These are phyloP conservation scores for Yponomeuta malinellus DNA, from an alignment of 2,888 invertebrate genomes.

Conservation along the genomic window DNA sequence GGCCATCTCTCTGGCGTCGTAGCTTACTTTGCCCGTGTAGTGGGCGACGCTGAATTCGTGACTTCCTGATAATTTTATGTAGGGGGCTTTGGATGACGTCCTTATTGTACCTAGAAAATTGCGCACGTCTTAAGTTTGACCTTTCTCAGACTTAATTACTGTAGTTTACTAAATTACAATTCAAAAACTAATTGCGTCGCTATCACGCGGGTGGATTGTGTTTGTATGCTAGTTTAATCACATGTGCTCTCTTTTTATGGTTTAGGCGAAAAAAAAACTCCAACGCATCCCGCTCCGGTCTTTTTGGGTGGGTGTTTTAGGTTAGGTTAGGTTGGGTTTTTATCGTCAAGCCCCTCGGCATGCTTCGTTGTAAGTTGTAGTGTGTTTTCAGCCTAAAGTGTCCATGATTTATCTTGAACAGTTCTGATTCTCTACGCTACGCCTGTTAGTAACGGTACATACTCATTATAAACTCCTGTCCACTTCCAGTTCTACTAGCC, in stretches of 20 bases:
- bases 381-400: too few species aligned
- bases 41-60: conserved; percentile 91
- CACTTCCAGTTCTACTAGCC: conserved; percentile 84
- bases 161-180: not conserved
- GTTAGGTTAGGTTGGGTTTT: too few species aligned
- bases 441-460: conserved; percentile 29
- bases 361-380: not conserved
- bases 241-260: too few species aligned
- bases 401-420: too few species aligned
- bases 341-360: too few species aligned
- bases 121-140: not conserved
- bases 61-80: conserved; percentile 73
- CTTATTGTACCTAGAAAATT: conserved; percentile 73
- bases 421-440: too few species aligned
- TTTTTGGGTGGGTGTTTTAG: too few species aligned
- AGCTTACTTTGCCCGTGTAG: conserved; percentile 91
- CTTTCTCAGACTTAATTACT: not conserved
- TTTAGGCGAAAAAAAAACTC: too few species aligned
- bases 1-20: conserved; percentile 88
- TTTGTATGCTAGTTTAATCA: too few species aligned
- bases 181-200: too few species aligned
- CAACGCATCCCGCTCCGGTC: too few species aligned
- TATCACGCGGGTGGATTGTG: too few species aligned
- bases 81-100: conserved; percentile 67
- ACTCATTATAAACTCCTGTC: conserved; percentile 84